These are phyloP conservation scores for Cassiopea xamachana DNA, from an alignment of 30 jellyfish, hydroid and myxozoan species.

Conservation along the genomic window DNA sequence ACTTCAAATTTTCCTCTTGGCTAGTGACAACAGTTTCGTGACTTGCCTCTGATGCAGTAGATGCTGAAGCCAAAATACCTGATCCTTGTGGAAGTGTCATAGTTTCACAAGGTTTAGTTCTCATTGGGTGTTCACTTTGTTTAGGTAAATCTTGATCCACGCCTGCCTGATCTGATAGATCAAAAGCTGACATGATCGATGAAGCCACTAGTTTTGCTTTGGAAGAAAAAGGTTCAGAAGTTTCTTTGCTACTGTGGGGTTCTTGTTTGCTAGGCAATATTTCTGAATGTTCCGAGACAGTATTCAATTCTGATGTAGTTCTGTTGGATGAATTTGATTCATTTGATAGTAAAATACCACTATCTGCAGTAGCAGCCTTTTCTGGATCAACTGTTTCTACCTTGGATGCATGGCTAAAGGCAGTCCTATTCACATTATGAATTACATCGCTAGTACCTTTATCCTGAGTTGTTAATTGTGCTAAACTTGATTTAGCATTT, in stretches of 20 bases:
- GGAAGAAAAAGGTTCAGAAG: background rate
- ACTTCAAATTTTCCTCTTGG: conserved; percentile 25
- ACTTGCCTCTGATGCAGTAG: background rate
- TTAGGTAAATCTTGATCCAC: background rate
- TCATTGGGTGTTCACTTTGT: background rate
- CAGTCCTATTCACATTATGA: no score
- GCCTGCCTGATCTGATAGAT: background rate
- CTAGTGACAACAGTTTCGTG: background rate
- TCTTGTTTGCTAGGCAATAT: background rate
- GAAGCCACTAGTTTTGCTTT: conserved; percentile 5
- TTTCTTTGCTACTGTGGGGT: background rate
- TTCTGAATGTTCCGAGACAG: background rate
- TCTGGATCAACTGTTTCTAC: background rate
- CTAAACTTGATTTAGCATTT: background rate
- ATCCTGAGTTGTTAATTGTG: background rate
- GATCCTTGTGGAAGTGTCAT: background rate
- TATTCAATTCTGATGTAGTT: background rate
- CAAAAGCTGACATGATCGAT: conserved; percentile 22
- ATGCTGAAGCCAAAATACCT: background rate
- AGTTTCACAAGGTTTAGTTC: background rate
- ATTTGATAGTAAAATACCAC: background rate
- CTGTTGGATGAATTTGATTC: background rate
- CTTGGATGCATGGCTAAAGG: background rate
- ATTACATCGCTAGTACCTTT: background rate
- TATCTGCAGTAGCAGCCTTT: background rate